These are phyloP conservation scores for Girardinus metallicus DNA, from an alignment of 2,797 vertebrate species.

Conservation along the genomic window DNA sequence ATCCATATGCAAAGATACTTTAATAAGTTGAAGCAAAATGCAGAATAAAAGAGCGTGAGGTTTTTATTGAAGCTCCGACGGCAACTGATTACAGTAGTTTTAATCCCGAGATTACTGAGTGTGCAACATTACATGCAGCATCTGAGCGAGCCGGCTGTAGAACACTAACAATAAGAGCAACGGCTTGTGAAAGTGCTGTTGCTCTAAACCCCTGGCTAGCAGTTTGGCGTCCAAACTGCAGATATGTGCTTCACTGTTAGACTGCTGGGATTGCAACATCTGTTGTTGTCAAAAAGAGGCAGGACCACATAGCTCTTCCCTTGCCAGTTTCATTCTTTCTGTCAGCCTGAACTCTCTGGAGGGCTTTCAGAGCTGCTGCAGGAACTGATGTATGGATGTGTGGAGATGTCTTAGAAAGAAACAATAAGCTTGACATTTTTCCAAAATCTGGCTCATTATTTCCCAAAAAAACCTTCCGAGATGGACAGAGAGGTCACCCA, in stretches of 20 bases:
- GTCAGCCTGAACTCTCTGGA: conserved; percentile 54
- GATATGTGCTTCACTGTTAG: conserved; percentile 47
- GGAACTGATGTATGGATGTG: conserved; percentile 46
- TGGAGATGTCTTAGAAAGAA: conserved; percentile 25
- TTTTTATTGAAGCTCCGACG: conserved; percentile 28
- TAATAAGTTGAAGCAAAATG: neutral
- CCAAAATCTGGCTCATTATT: conserved; percentile 45
- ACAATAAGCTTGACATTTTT: conserved; percentile 40
- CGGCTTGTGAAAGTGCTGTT: conserved; percentile 61
- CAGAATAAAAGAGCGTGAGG: conserved; percentile 16
- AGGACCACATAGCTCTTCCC: conserved; percentile 50
- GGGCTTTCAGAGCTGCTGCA: conserved; percentile 38
- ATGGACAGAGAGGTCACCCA: conserved; percentile 22
- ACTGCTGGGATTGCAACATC: conserved; percentile 69
- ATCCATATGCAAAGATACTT: neutral
- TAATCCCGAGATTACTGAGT: conserved; percentile 62
- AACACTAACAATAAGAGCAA: conserved; percentile 62
- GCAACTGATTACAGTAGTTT: conserved; percentile 44
- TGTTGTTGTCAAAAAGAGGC: conserved; percentile 49
- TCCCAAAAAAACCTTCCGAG: conserved; percentile 3
- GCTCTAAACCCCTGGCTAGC: conserved; percentile 60
- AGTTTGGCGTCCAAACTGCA: conserved; percentile 42
- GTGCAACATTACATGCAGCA: conserved; percentile 43
- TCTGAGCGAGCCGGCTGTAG: conserved; percentile 53
- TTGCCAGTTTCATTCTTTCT: conserved; percentile 53